These are phyloP conservation scores for Lochmaea crataegi DNA, from an alignment of 2,888 invertebrate species.

Conservation along the genomic window DNA sequence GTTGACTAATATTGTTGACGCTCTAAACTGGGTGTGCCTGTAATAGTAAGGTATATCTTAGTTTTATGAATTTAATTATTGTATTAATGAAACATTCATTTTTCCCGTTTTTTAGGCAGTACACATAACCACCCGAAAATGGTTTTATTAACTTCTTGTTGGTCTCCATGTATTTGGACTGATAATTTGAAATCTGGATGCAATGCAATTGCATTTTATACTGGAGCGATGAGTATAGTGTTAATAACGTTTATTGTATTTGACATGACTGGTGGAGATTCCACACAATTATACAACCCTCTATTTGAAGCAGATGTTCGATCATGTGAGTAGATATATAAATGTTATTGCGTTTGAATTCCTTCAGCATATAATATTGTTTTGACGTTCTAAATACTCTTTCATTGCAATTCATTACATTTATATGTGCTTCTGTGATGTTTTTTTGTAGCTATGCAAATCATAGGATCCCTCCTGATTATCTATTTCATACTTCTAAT, in stretches of 20 bases:
- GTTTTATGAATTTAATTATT: background rate
- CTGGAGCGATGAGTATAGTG: slow-evolving; percentile 78
- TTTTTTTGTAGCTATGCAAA: slow-evolving; percentile 76
- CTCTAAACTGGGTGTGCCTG: slow-evolving; percentile 25
- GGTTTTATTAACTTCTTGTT: slow-evolving; percentile 81
- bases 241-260: slow-evolving; percentile 80
- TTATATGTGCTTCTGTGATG: slow-evolving; percentile 24
- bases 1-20: slow-evolving; percentile 18
- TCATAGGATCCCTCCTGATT: slow-evolving; percentile 75
- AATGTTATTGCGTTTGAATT: slow-evolving; percentile 3
- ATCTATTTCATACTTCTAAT: slow-evolving; percentile 71
- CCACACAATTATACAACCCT: slow-evolving; percentile 88
- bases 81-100: background rate
- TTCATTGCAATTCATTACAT: background rate
- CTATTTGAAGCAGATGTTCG: slow-evolving; percentile 89
- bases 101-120: slow-evolving; percentile 1
- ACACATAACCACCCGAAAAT: slow-evolving; percentile 62
- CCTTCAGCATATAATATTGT: background rate
- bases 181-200: slow-evolving; percentile 81
- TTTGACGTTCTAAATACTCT: background rate
- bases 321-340: slow-evolving; percentile 70
- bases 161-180: slow-evolving; percentile 91
- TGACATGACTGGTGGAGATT: slow-evolving; percentile 88
- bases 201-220: slow-evolving; percentile 83
- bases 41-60: slow-evolving; percentile 3